Conservation (phyloP, 1,140 invertebrate genomes). For the Drosophila trapezifrons region DNA sequence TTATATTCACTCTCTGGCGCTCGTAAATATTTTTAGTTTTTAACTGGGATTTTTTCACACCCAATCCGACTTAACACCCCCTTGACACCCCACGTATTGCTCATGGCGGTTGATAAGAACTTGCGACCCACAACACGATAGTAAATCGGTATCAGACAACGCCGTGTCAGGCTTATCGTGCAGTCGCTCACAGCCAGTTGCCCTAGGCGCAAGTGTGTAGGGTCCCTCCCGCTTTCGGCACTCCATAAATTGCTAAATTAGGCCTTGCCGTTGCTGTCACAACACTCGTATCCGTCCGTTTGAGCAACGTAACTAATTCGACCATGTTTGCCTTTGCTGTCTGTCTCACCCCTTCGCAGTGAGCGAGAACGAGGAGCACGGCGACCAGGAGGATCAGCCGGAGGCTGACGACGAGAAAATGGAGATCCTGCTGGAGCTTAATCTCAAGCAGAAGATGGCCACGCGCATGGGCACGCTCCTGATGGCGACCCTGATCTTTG, state of each 20-base stretch:
- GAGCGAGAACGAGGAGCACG: slow-evolving; percentile 38
- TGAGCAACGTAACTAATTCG: slow-evolving; percentile 33
- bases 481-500: slow-evolving; percentile 53
- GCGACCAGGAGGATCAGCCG: slow-evolving; percentile 32
- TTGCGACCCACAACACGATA: slow-evolving; percentile 28
- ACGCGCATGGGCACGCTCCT: slow-evolving; percentile 61
- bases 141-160: slow-evolving; percentile 39
- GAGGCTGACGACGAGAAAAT: slow-evolving; percentile 54
- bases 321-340: slow-evolving; percentile 34
- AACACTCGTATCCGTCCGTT: slow-evolving; percentile 1
- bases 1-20: not conserved
- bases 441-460: slow-evolving; percentile 70
- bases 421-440: slow-evolving; percentile 73
- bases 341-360: slow-evolving; percentile 50
- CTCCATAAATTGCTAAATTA: slow-evolving; percentile 5
- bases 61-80: slow-evolving; percentile 1
- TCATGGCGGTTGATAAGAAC: slow-evolving; percentile 32
- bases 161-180: slow-evolving; percentile 27
- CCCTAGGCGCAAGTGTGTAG: slow-evolving; percentile 36
- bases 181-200: slow-evolving; percentile 27
- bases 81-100: not conserved
- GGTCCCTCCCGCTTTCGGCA: not conserved
- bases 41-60: slow-evolving; percentile 27
- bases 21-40: slow-evolving; percentile 7
- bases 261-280: slow-evolving; percentile 33